Evolutionary conservation across 1,140 invertebrate species (phyloP).

Genomic region (Micrasema minimum): DNA sequence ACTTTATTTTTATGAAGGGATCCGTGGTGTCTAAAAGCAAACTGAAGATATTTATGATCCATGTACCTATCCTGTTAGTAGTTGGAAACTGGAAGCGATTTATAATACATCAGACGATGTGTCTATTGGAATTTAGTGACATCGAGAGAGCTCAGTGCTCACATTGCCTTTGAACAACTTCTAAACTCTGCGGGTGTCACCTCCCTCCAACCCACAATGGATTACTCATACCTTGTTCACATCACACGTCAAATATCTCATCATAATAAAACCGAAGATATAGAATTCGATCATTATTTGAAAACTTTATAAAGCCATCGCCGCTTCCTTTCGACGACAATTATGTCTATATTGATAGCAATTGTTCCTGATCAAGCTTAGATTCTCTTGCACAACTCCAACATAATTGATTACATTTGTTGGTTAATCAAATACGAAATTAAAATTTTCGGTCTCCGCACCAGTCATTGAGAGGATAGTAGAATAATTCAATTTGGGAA

Average conservation of each 20-base stretch:
- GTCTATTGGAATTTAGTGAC: constrained; percentile 1
- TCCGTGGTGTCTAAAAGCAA: too few species aligned
- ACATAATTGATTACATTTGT: too few species aligned
- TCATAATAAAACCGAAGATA: neutral
- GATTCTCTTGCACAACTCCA: neutral
- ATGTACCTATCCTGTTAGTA: too few species aligned
- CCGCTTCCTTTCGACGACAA: constrained; percentile 13
- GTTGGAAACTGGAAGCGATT: too few species aligned
- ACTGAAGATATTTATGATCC: too few species aligned
- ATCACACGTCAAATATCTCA: neutral
- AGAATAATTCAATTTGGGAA: neutral
- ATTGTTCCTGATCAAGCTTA: constrained; percentile 1
- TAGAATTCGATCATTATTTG: neutral
- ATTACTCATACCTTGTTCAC: constrained; percentile 10
- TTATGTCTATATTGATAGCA: constrained; percentile 15
- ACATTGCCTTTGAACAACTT: constrained; percentile 2
- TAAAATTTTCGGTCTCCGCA: too few species aligned
- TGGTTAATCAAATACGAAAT: too few species aligned
- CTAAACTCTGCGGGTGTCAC: constrained; percentile 5
- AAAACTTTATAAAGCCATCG: constrained; percentile 6
- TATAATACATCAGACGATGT: neutral
- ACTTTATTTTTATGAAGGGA: too few species aligned
- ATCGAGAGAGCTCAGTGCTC: neutral
- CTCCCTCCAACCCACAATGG: constrained; percentile 9
- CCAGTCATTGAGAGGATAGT: too few species aligned